phyloP scores from a whole-genome alignment of 2,113 vertebrate genomes.

The Dolichotis patagonum region DNA sequence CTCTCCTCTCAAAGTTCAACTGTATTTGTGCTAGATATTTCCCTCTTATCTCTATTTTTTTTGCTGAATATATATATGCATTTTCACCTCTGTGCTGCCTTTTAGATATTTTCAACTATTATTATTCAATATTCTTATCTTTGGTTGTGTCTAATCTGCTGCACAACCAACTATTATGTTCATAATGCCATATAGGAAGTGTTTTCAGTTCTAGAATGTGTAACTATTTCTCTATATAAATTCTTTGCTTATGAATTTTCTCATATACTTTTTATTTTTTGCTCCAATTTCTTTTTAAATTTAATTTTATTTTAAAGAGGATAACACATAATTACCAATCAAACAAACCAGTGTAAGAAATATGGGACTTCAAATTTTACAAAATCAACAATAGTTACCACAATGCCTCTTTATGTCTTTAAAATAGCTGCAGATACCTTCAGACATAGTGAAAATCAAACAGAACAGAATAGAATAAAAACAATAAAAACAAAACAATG shows the following conservation, averaged over 20 bases:
- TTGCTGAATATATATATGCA: neutral
- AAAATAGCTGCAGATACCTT: too few species aligned
- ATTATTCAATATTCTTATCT: neutral
- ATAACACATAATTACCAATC: too few species aligned
- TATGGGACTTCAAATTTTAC: too few species aligned
- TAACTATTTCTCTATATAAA: neutral
- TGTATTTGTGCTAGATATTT: neutral
- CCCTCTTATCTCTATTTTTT: neutral
- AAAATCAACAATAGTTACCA: too few species aligned
- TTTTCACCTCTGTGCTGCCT: neutral
- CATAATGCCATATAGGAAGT: neutral
- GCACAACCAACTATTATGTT: neutral
- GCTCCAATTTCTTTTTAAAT: too few species aligned
- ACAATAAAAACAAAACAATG: too few species aligned
- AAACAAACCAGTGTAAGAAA: too few species aligned
- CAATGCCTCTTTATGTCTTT: too few species aligned
- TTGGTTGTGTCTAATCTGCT: neutral
- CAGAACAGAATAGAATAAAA: too few species aligned
- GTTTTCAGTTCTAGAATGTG: neutral
- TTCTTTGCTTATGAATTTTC: neutral
- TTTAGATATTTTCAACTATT: neutral
- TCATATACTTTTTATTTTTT: neutral
- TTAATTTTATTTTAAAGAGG: too few species aligned
- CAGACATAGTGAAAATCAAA: too few species aligned
- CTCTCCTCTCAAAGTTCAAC: neutral